phyloP scores from a whole-genome alignment of 2,113 vertebrate species.

The Xenopus laevis region DNA sequence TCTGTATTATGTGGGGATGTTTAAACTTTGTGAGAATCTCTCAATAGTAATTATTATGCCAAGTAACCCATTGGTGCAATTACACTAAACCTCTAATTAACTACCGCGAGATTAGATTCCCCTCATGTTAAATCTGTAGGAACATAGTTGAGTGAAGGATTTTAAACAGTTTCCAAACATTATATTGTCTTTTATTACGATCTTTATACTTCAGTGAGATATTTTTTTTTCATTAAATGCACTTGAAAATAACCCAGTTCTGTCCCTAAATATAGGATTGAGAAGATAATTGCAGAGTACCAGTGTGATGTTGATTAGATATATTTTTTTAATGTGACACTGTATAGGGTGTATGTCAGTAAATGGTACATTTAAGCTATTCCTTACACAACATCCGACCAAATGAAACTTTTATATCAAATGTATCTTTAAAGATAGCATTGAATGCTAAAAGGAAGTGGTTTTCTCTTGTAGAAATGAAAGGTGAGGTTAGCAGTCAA shows the following conservation, averaged over 20 bases:
- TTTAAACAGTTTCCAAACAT: slow-evolving; percentile 82
- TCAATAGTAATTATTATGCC: slow-evolving; percentile 96
- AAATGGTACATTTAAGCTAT: slow-evolving; percentile 40
- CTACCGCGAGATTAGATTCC: slow-evolving; percentile 88
- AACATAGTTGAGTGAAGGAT: slow-evolving; percentile 77
- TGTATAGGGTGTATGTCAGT: slow-evolving; percentile 51
- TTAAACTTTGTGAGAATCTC: slow-evolving; percentile 83
- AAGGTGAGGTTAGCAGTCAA: no score
- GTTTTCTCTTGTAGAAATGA: no score
- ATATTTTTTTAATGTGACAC: slow-evolving; percentile 62
- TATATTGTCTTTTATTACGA: slow-evolving; percentile 78
- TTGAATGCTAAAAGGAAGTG: no score
- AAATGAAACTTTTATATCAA: no score
- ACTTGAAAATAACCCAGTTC: slow-evolving; percentile 74
- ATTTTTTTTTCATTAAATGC: slow-evolving; percentile 73
- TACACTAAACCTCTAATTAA: slow-evolving; percentile 98
- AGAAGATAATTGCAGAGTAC: slow-evolving; percentile 68
- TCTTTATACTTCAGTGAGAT: slow-evolving; percentile 74
- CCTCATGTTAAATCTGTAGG: slow-evolving; percentile 78
- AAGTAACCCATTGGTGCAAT: slow-evolving; percentile 95
- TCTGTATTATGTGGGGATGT: slow-evolving; percentile 88
- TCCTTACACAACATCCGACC: no score
- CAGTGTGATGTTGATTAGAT: slow-evolving; percentile 56
- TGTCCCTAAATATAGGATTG: slow-evolving; percentile 79
- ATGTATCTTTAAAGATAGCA: no score